Conservation (phyloP, 2,797 vertebrate species). For the Megaceryle alcyon region DNA sequence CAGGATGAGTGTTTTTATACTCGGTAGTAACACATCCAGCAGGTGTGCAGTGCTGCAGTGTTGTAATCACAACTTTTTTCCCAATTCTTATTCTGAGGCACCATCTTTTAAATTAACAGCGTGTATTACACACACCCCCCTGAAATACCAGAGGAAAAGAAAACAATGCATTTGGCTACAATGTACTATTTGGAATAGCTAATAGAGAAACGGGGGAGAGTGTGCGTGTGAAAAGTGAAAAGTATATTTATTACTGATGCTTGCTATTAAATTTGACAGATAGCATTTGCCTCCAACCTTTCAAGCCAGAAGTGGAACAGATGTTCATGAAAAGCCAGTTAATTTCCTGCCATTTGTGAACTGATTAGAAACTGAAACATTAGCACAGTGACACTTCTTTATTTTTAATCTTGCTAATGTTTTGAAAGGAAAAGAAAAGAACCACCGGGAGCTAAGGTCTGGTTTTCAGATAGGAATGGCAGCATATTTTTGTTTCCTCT, state of each 20-base stretch:
- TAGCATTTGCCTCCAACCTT: conserved; percentile 68
- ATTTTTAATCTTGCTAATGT: conserved; percentile 1
- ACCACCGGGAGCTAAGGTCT: conserved; percentile 23
- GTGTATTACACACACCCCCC: neutral
- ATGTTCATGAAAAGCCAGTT: conserved; percentile 73
- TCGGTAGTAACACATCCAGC: neutral
- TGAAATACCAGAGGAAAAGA: neutral
- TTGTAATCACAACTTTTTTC: neutral
- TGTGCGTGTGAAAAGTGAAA: neutral
- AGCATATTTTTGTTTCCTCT: conserved; percentile 57
- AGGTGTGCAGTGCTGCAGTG: neutral
- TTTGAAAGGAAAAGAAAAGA: conserved; percentile 55
- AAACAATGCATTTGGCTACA: neutral
- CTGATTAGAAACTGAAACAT: conserved; percentile 69
- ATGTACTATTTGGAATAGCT: neutral
- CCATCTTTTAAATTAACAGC: neutral
- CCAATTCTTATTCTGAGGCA: neutral
- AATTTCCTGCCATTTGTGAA: conserved; percentile 73
- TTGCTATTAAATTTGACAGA: conserved; percentile 60
- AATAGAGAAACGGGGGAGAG: neutral
- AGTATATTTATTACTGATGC: conserved; percentile 51
- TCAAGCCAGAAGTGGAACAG: conserved; percentile 71
- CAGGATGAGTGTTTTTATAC: accelerated
- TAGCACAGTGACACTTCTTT: conserved; percentile 42
- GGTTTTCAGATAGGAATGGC: conserved; percentile 20